These are phyloP conservation scores for Delia radicum DNA, from an alignment of 1,140 invertebrate species.

Conservation along the genomic window DNA sequence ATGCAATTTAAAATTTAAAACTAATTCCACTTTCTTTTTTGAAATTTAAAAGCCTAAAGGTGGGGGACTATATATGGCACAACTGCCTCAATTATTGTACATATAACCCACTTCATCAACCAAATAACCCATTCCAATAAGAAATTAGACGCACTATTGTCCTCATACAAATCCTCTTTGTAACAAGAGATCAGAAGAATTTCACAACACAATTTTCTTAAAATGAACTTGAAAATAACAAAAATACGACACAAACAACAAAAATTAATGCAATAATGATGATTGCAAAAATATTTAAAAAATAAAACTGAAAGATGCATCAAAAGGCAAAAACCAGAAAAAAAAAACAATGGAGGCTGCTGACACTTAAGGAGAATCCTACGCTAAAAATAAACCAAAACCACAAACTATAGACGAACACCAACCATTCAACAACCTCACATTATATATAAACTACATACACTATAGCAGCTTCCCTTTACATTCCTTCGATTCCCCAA, in stretches of 20 bases:
- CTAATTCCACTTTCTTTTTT: background rate
- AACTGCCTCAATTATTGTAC: conserved; percentile 25
- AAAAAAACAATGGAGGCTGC: background rate
- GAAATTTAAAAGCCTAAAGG: background rate
- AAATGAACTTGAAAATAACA: background rate
- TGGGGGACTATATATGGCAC: conserved; percentile 32
- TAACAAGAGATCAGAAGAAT: conserved; percentile 52
- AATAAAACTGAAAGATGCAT: background rate
- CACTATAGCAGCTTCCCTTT: background rate
- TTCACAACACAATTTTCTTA: background rate
- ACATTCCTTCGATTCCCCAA: no score
- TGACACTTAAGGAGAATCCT: background rate
- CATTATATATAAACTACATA: no score
- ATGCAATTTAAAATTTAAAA: no score
- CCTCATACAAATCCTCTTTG: conserved; percentile 55
- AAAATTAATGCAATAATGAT: background rate
- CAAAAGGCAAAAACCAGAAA: background rate
- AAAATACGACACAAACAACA: background rate
- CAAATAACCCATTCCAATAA: background rate
- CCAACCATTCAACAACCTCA: background rate
- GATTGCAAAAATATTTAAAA: conserved; percentile 5
- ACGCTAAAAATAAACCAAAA: background rate
- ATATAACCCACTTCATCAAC: conserved; percentile 31
- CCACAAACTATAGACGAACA: background rate
- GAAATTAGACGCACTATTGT: conserved; percentile 55